Percentiles rank a stretch among this genome's conserved stretches.
phyloP scores from a whole-genome alignment of 2,888 invertebrate genomes.

The Stictocephala bisonia region DNA sequence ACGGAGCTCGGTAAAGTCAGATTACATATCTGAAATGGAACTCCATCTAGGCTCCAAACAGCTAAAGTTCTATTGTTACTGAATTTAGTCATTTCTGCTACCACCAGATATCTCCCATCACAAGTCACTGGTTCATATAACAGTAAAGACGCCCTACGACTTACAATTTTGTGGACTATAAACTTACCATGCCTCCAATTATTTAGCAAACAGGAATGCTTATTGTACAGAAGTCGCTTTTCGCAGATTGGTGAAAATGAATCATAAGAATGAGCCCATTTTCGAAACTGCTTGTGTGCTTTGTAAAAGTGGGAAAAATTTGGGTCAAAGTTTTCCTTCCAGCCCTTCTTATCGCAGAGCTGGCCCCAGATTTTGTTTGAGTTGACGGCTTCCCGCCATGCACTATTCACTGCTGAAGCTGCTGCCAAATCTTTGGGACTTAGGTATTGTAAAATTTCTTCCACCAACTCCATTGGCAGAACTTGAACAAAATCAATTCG shows the following conservation, averaged over 20 bases:
- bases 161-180: not conserved
- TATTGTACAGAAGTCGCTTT: slow-evolving; percentile 12
- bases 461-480: slow-evolving; percentile 12
- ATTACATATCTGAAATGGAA: not conserved
- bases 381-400: slow-evolving; percentile 26
- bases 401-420: slow-evolving; percentile 2
- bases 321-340: slow-evolving; percentile 26
- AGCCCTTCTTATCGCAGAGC: slow-evolving; percentile 3
- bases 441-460: slow-evolving; percentile 32
- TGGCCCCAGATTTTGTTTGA: slow-evolving; percentile 18
- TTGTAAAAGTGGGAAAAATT: slow-evolving; percentile 12
- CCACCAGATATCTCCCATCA: slow-evolving; percentile 1
- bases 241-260: slow-evolving; percentile 31
- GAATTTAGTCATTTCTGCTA: not conserved
- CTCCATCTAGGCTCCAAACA: slow-evolving; percentile 4
- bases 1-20: slow-evolving; percentile 2
- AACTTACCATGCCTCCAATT: slow-evolving; percentile 29
- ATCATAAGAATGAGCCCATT: slow-evolving; percentile 12
- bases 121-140: slow-evolving; percentile 14
- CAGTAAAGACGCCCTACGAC: not conserved
- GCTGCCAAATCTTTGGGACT: not conserved
- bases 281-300: slow-evolving; percentile 6
- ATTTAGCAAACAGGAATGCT: slow-evolving; percentile 8
- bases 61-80: not conserved
- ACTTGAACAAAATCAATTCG: slow-evolving; percentile 27